These are phyloP conservation scores for Liodrosophila aerea DNA, from an alignment of 2,888 invertebrate genomes.

Conservation along the genomic window DNA sequence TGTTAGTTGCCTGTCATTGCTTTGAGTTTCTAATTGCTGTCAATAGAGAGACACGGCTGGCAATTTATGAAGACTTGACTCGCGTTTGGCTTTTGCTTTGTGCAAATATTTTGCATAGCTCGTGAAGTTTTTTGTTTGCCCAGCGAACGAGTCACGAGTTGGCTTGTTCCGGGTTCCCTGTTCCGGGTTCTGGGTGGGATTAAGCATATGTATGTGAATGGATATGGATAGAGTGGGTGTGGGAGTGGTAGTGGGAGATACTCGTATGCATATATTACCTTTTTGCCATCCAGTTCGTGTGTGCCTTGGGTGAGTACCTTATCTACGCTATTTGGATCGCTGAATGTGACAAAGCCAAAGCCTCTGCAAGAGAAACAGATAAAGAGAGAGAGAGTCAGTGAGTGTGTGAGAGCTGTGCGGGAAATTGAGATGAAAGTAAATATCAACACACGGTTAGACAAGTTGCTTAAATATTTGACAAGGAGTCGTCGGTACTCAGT, in stretches of 20 bases:
- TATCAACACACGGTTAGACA: conserved; percentile 55
- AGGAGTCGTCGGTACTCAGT: conserved; percentile 18
- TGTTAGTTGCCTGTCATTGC: conserved; percentile 61
- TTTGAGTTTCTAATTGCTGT: conserved; percentile 78
- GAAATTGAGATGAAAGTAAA: conserved; percentile 44
- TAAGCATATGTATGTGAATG: neutral
- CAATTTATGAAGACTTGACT: conserved; percentile 49
- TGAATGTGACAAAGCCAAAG: conserved; percentile 99
- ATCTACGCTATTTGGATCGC: conserved; percentile 98
- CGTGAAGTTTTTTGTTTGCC: conserved; percentile 68
- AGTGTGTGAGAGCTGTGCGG: neutral
- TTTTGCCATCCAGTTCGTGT: conserved; percentile 99
- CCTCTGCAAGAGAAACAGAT: conserved; percentile 88
- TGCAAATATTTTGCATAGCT: conserved; percentile 74
- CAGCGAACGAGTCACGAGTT: conserved; percentile 29
- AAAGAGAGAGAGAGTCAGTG: conserved; percentile 4
- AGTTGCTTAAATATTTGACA: conserved; percentile 57
- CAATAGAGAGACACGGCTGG: conserved; percentile 53
- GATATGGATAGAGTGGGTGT: neutral
- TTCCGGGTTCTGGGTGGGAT: too few relatives aligned
- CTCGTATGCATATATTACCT: conserved; percentile 87
- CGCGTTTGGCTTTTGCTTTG: conserved; percentile 52
- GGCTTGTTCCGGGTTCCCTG: too few relatives aligned
- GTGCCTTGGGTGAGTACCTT: conserved; percentile 99
- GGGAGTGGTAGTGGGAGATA: too few relatives aligned